Conservation (phyloP, 1,140 invertebrate species). For the Drosophila parvula region DNA sequence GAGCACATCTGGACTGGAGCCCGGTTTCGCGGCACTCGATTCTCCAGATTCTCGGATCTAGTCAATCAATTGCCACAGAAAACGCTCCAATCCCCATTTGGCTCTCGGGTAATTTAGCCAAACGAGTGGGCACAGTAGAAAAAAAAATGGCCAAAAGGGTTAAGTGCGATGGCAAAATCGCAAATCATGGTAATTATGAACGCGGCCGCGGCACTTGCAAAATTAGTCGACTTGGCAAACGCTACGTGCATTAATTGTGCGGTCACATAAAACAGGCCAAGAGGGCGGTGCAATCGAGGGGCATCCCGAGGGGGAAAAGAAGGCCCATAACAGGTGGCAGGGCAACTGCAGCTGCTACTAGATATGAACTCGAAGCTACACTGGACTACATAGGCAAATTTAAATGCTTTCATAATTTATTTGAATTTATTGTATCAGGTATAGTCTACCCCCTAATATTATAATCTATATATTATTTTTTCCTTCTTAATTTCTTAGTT, state of each 20-base stretch:
- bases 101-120: slow-evolving; percentile 33
- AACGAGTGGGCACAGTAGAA: slow-evolving; percentile 10
- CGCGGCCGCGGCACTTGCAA: slow-evolving; percentile 57
- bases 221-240: slow-evolving; percentile 65
- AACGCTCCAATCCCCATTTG: slow-evolving; percentile 31
- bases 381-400: slow-evolving; percentile 22
- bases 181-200: slow-evolving; percentile 75
- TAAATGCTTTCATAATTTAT: neutral
- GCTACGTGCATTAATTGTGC: slow-evolving; percentile 67
- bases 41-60: slow-evolving; percentile 29
- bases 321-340: slow-evolving; percentile 53
- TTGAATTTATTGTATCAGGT: too few relatives aligned
- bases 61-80: slow-evolving; percentile 42
- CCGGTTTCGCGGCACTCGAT: slow-evolving; percentile 9
- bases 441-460: too few relatives aligned
- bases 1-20: slow-evolving; percentile 44
- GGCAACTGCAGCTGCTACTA: slow-evolving; percentile 40
- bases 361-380: slow-evolving; percentile 51
- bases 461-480: too few relatives aligned
- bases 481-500: too few relatives aligned
- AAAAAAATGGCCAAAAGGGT: slow-evolving; percentile 52
- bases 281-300: slow-evolving; percentile 4
- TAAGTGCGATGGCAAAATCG: slow-evolving; percentile 64
- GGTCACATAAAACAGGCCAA: slow-evolving; percentile 39
- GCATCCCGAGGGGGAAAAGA: neutral